phyloP scores from a whole-genome alignment of 2,888 invertebrate species.

The Drosophila fungiperda region DNA sequence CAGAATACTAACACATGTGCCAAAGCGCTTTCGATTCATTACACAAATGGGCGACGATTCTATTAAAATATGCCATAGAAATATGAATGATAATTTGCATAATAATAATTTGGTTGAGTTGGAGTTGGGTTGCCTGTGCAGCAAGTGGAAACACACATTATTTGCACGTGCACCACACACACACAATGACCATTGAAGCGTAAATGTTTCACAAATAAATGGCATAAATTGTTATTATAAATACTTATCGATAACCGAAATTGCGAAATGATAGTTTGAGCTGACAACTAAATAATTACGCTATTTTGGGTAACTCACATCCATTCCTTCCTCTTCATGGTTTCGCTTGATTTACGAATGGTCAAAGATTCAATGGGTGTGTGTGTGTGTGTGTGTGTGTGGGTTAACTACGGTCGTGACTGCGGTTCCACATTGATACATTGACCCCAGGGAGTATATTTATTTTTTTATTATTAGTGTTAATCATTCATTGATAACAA shows the following conservation, averaged over 20 bases:
- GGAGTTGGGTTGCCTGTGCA: slow-evolving; percentile 22
- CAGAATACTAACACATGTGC: slow-evolving; percentile 48
- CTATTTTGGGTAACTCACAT: slow-evolving; percentile 51
- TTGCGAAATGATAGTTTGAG: slow-evolving; percentile 16
- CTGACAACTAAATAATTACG: slow-evolving; percentile 42
- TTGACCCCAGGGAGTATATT: slow-evolving; percentile 41
- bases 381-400: neutral
- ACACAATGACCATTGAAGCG: slow-evolving; percentile 38
- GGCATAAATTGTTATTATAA: slow-evolving; percentile 56
- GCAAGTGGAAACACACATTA: slow-evolving; percentile 5
- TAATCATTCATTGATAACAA: neutral
- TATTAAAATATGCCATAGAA: slow-evolving; percentile 27
- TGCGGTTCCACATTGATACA: slow-evolving; percentile 37
- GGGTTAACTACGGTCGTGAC: slow-evolving; percentile 35
- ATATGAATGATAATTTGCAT: slow-evolving; percentile 51
- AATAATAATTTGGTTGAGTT: slow-evolving; percentile 39
- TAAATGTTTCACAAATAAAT: slow-evolving; percentile 58
- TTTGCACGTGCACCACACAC: slow-evolving; percentile 35
- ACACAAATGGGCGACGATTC: slow-evolving; percentile 15
- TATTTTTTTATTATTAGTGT: slow-evolving; percentile 1
- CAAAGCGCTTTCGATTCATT: slow-evolving; percentile 46
- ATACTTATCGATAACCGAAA: slow-evolving; percentile 17
- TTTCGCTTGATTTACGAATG: slow-evolving; percentile 47
- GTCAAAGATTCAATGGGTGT: neutral
- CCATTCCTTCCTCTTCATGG: slow-evolving; percentile 34